Base-by-base conservation (phyloP, 2,888 invertebrate species). In the Spatulosminthurus flaviceps region DNA sequence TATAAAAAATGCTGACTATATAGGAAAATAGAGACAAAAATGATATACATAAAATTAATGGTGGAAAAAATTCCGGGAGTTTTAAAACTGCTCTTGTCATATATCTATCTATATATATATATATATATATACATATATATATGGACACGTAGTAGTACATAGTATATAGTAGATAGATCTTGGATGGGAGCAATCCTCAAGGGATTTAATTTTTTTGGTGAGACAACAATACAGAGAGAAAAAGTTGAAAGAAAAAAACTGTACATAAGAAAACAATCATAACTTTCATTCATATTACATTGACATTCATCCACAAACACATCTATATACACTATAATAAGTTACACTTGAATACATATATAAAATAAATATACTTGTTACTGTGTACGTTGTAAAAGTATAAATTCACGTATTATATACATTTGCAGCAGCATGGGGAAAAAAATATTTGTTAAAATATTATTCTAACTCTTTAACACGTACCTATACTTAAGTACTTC, bases 401-500 rank as follows among this genome's bases (percentile, higher is more conserved):
- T 72, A 51, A 19, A 51, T 13, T 51, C 16, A n/a, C 1, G 16
- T 13, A 51, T 19, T 19, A 51, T 51, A 51, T 16, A n/a, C 16
- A 13, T n/a, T 51, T 51, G n/a, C n/a, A 51, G n/a, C n/a, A 51
- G n/a, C 51, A 51, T 51, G 51, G 19, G n/a, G n/a, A n/a, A n/a
- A n/a, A 51, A 51, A 51, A n/a, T 51, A 19, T 51, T 51, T 72
- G 29, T 67, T 67, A 67, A 22, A 26, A 66, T 67, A 26, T 28
- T 67, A 51, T 51, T 51, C 51, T 28, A 67, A n/a, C n/a, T 43
- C 41, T 41, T 72, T 72, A 72, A 72, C 34, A 41, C 70, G 70
- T 70, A 70, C 70, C 70, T 70, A 70, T 43, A 29, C 66, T 29
- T 26, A 24, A 28, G 29, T 43, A 72, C 22, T 72, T 72, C 42